These are phyloP conservation scores for Metellina segmentata DNA, from an alignment of 2,888 invertebrate genomes.

Conservation along the genomic window DNA sequence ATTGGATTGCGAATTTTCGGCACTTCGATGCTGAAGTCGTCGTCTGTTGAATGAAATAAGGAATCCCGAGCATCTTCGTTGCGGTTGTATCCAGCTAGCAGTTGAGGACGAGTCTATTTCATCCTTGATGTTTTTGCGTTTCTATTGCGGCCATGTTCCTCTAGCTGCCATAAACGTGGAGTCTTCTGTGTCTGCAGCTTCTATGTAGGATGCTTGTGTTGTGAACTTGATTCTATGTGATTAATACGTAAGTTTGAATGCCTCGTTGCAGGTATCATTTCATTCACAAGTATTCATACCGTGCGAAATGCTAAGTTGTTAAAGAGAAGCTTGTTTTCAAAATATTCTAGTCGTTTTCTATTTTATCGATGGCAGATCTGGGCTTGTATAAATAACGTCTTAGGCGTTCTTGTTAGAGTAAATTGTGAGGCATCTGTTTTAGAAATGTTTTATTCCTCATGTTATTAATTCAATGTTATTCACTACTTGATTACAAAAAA, in stretches of 20 bases:
- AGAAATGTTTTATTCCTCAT: too few species aligned
- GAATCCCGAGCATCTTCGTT: not conserved
- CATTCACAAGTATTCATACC: not conserved
- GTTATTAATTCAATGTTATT: too few species aligned
- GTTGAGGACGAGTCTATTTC: slow-evolving; percentile 68
- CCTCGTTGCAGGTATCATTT: not conserved
- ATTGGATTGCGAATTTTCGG: not conserved
- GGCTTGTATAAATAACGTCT: not conserved
- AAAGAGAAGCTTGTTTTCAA: too few species aligned
- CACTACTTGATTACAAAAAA: too few species aligned
- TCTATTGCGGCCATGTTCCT: slow-evolving; percentile 74
- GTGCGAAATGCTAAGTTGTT: too few species aligned
- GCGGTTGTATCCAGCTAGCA: slow-evolving; percentile 10
- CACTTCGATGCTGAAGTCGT: not conserved
- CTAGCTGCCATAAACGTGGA: slow-evolving; percentile 60
- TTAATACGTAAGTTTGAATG: not conserved
- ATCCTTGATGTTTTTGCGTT: slow-evolving; percentile 72
- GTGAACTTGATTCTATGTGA: not conserved
- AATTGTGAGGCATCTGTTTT: not conserved
- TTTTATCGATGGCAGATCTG: not conserved
- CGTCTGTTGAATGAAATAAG: not conserved
- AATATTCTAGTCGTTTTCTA: too few species aligned
- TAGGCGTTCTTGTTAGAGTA: too few species aligned
- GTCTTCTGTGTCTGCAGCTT: slow-evolving; percentile 17
- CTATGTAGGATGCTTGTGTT: slow-evolving; percentile 9